Conservation (phyloP, 2,888 invertebrate genomes). For the Scotopteryx bipunctaria region DNA sequence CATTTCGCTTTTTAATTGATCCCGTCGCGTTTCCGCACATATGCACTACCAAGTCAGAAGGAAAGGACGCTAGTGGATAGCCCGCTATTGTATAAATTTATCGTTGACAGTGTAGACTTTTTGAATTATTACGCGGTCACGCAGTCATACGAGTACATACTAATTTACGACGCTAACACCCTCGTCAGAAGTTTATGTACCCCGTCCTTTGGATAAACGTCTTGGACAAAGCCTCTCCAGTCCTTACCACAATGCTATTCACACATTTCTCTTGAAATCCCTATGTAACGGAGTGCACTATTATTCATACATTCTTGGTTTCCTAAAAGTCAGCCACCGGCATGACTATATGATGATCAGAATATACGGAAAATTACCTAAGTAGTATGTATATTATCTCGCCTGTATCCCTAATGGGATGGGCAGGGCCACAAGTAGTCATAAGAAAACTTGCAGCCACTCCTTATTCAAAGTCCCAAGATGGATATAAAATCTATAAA, state of each 20-base stretch:
- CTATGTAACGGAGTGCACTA: conserved; percentile 70
- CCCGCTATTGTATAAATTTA: conserved; percentile 12
- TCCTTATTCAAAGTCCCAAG: no score
- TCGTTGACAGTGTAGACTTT: conserved; percentile 12
- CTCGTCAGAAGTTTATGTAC: conserved; percentile 52
- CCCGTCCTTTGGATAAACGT: conserved; percentile 47
- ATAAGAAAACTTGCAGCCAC: no score
- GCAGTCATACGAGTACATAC: conserved; percentile 47
- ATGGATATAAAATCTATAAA: no score
- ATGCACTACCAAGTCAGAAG: no score
- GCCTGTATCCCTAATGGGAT: no score
- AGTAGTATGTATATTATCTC: no score
- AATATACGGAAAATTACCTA: no score
- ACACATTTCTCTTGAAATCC: conserved; percentile 65
- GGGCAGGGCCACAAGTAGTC: no score
- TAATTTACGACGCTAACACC: conserved; percentile 57
- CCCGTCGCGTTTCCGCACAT: no score
- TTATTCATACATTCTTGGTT: conserved; percentile 47
- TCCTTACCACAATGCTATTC: conserved; percentile 51
- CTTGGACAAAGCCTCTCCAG: conserved; percentile 60
- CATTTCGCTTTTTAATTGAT: no score
- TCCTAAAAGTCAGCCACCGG: conserved; percentile 43
- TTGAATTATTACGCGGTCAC: conserved; percentile 42
- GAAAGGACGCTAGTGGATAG: background rate
- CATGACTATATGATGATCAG: no score